Evolutionary conservation across 2,113 vertebrate species (phyloP).

Genomic region (Psophia crepitans): DNA sequence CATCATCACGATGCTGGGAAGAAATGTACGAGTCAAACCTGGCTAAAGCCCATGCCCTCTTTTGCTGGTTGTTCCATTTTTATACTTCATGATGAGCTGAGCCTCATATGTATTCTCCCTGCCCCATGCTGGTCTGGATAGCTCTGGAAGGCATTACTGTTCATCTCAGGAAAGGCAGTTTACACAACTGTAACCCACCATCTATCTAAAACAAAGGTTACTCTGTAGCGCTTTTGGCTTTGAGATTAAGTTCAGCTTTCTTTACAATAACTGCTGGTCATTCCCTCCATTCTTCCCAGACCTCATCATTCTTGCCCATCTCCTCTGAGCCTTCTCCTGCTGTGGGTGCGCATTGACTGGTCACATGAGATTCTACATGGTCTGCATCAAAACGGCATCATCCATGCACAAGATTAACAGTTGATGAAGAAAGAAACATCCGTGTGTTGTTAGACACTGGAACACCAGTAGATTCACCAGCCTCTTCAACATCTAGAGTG

Average conservation of each 20-base stretch:
- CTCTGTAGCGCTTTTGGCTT: not conserved
- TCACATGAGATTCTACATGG: not conserved
- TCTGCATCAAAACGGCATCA: not conserved
- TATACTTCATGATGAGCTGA: not conserved
- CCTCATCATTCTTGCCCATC: not conserved
- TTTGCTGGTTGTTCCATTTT: not conserved
- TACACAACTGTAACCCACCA: not conserved
- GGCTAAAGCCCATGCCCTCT: not conserved
- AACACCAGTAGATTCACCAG: not conserved
- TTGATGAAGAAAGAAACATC: not conserved
- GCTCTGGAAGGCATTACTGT: not conserved
- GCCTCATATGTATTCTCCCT: not conserved
- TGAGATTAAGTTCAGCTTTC: not conserved
- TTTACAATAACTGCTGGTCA: not conserved
- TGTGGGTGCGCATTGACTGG: not conserved
- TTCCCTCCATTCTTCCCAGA: not conserved
- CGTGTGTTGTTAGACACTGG: not conserved
- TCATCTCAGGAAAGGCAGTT: not conserved
- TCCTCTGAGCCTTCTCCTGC: not conserved
- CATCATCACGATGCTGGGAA: not conserved
- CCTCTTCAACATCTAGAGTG: not conserved
- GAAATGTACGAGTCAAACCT: not conserved
- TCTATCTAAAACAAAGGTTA: not conserved
- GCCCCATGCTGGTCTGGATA: not conserved
- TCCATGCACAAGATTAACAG: not conserved